Evolutionary conservation across 1,140 invertebrate genomes (phyloP), one percentile per base, ranked within the genome.

Genomic region (Rhopalosiphum maidis): DNA sequence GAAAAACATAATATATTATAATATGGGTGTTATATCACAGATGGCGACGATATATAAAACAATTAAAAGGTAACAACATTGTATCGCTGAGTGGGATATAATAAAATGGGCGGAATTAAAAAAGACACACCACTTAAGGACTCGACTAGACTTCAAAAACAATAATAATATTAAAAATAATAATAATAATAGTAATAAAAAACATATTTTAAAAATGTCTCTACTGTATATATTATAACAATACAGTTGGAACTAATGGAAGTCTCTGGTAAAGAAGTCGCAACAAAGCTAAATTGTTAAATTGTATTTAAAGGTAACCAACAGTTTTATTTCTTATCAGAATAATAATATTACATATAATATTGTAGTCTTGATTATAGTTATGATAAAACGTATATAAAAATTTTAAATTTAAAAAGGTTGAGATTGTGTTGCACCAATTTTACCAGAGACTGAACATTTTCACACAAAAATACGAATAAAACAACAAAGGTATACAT

Each of bases 11-110:
- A 41, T 41, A 86, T 86, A 86, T 37, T 37, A 83, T 25, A 41
- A 41, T 25, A 43, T 86, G 83, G 41, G 43, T 43, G 41, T 86
- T 86, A 86, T 86, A 86, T 86, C 83, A 86, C 83, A 86, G 83
- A 86, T 86, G 83, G 37, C 37, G 41, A 41, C 37, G 83, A 86
- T 86, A 41, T 86, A 86, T 41, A 86, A 43, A 77, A 77, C 60
- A 77, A 77, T 86, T 86, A 86, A 86, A 86, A 25, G 37, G 83
- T 86, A 86, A 86, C 83, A 85, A 41, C 23, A 86, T 25, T 41
- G 9, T 43, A n/a, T 77, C n/a, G n/a, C 15, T 77, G 60, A 77
- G 60, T 30, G 30, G 60, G 60, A 18, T 41, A 86, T 86, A 86
- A 41, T 86, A 41, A 41, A 41, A 86, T 41, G 37, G 37, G 83